Conservation (phyloP, 2,113 vertebrate genomes). For the Todiramphus chloris region DNA sequence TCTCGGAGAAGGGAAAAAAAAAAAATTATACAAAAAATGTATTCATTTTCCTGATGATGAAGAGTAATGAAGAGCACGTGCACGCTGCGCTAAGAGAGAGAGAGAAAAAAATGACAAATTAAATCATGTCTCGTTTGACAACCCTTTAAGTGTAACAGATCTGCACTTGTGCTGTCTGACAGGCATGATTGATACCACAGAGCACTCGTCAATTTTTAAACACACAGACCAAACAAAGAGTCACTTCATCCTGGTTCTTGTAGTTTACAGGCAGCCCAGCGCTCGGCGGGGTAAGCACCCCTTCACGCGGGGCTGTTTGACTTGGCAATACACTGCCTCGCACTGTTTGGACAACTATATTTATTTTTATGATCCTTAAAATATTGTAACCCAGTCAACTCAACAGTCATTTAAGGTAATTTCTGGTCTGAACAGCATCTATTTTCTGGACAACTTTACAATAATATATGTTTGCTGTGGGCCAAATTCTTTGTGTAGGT, state of each 20-base stretch:
- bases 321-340: slow-evolving; percentile 65
- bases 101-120: slow-evolving; percentile 71
- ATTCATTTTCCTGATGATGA: slow-evolving; percentile 68
- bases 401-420: slow-evolving; percentile 75
- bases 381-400: slow-evolving; percentile 74
- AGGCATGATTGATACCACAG: slow-evolving; percentile 75
- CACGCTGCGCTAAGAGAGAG: slow-evolving; percentile 5
- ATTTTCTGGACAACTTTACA: slow-evolving; percentile 72
- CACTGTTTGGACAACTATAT: slow-evolving; percentile 72
- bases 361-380: slow-evolving; percentile 78
- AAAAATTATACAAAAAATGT: slow-evolving; percentile 66
- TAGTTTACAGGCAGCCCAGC: slow-evolving; percentile 26
- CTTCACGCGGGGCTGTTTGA: slow-evolving; percentile 61
- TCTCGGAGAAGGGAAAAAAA: not conserved
- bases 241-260: slow-evolving; percentile 64
- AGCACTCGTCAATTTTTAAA: slow-evolving; percentile 75
- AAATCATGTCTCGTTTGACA: slow-evolving; percentile 77
- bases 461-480: slow-evolving; percentile 64
- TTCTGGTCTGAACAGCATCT: slow-evolving; percentile 77
- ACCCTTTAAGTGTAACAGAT: slow-evolving; percentile 77
- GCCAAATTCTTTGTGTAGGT: slow-evolving; percentile 55
- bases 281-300: slow-evolving; percentile 38
- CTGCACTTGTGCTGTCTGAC: slow-evolving; percentile 73
- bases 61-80: slow-evolving; percentile 75
- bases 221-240: slow-evolving; percentile 77